These are phyloP conservation scores for Drosophila mimetica DNA, from an alignment of 2,888 invertebrate species.

Conservation along the genomic window DNA sequence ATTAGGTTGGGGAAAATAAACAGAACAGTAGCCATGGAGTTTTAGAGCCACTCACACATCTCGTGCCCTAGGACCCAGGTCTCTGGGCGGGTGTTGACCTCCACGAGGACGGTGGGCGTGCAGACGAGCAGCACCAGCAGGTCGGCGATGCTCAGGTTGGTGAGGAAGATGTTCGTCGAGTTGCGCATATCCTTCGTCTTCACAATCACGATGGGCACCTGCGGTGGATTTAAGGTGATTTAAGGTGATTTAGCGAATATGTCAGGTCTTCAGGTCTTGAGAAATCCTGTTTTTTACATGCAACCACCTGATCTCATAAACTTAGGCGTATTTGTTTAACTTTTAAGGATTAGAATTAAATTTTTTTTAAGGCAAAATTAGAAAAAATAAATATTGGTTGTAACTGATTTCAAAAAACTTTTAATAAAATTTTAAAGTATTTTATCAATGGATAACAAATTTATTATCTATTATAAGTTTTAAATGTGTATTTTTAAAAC, in stretches of 20 bases:
- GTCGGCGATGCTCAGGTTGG: conserved; percentile 96
- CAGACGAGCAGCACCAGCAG: conserved; percentile 95
- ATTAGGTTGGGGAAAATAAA: conserved; percentile 47
- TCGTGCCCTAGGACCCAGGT: conserved; percentile 96
- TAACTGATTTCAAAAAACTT: no score
- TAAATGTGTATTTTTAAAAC: no score
- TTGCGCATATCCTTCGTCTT: conserved; percentile 97
- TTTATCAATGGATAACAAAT: no score
- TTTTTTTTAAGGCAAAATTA: no score
- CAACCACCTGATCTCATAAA: neutral
- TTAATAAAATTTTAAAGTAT: no score
- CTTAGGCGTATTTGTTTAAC: no score
- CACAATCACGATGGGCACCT: conserved; percentile 94
- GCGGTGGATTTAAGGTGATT: conserved; percentile 1
- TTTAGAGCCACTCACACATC: conserved; percentile 91
- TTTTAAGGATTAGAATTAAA: no score
- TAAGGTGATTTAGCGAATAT: neutral
- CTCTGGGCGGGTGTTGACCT: conserved; percentile 95
- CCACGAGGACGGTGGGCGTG: conserved; percentile 96
- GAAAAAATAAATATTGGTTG: no score
- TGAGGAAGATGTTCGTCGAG: conserved; percentile 97
- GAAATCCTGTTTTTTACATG: no score
- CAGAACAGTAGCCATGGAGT: conserved; percentile 12
- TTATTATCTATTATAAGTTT: no score
- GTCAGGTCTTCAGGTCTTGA: neutral